Evolutionary conservation across 2,797 vertebrate genomes (phyloP).

Genomic region (Esox masquinongy): DNA sequence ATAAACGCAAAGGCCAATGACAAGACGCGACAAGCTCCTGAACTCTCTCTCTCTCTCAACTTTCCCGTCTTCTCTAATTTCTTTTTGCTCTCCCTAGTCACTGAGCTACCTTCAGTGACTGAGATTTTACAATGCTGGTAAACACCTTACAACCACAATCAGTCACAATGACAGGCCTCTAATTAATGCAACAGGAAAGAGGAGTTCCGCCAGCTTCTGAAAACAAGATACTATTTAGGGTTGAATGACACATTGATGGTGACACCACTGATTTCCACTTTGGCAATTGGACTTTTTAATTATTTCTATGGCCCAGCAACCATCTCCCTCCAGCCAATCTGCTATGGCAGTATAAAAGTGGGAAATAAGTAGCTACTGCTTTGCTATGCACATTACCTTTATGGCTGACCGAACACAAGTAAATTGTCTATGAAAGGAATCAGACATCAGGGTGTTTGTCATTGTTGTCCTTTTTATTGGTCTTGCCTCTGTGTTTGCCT

Average conservation of each 20-base stretch:
- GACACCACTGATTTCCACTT: slow-evolving; percentile 47
- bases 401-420: slow-evolving; percentile 47
- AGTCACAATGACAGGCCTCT: slow-evolving; percentile 71
- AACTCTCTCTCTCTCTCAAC: slow-evolving; percentile 62
- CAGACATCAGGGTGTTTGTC: slow-evolving; percentile 48
- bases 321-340: slow-evolving; percentile 22
- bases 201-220: slow-evolving; percentile 57
- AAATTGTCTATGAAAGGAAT: slow-evolving; percentile 23
- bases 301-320: slow-evolving; percentile 31
- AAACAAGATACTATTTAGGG: slow-evolving; percentile 61
- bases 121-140: slow-evolving; percentile 66
- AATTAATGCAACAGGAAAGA: slow-evolving; percentile 74
- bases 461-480: slow-evolving; percentile 62
- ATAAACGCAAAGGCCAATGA: slow-evolving; percentile 73
- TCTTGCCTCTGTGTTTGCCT: slow-evolving; percentile 50
- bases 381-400: slow-evolving; percentile 16
- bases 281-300: neutral
- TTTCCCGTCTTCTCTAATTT: slow-evolving; percentile 37
- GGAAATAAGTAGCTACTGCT: slow-evolving; percentile 6
- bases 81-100: slow-evolving; percentile 50
- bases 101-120: slow-evolving; percentile 57
- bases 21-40: slow-evolving; percentile 80
- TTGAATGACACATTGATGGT: slow-evolving; percentile 66
- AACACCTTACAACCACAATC: slow-evolving; percentile 78
- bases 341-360: slow-evolving; percentile 12